Percentiles rank a stretch among this genome's conserved stretches.
phyloP scores from a whole-genome alignment of 1,140 invertebrate genomes.

The Dinoponera quadriceps region DNA sequence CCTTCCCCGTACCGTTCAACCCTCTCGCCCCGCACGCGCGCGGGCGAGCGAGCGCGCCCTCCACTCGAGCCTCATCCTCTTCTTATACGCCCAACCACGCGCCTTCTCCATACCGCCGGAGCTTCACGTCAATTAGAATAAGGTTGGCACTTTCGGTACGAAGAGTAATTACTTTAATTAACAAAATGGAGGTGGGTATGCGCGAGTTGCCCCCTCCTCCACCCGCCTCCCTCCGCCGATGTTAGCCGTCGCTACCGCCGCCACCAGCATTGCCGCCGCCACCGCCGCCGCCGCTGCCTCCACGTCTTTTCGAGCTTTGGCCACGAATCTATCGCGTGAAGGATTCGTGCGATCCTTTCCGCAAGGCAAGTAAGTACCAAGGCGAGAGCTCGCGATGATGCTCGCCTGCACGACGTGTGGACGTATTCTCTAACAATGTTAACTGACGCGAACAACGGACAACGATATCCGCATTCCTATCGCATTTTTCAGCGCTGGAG shows the following conservation, averaged over 20 bases:
- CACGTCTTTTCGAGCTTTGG: slow-evolving; percentile 65
- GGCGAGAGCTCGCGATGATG: slow-evolving; percentile 61
- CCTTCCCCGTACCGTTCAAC: slow-evolving; percentile 47
- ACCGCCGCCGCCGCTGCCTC: slow-evolving; percentile 15
- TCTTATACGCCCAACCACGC: slow-evolving; percentile 70
- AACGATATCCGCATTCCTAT: slow-evolving; percentile 29
- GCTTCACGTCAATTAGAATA: slow-evolving; percentile 87
- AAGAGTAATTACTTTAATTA: slow-evolving; percentile 88
- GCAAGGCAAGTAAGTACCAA: slow-evolving; percentile 75
- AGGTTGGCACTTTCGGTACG: slow-evolving; percentile 86
- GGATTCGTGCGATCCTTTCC: slow-evolving; percentile 75
- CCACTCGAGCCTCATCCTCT: slow-evolving; percentile 62
- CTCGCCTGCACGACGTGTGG: slow-evolving; percentile 62
- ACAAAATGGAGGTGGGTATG: slow-evolving; percentile 85
- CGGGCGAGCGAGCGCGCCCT: slow-evolving; percentile 46
- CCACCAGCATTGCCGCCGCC: not conserved
- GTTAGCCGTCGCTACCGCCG: slow-evolving; percentile 59
- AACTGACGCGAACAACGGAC: slow-evolving; percentile 37
- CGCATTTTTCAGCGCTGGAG: slow-evolving; percentile 13
- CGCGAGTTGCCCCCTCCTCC: slow-evolving; percentile 68
- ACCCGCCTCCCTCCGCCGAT: slow-evolving; percentile 65
- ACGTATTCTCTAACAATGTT: slow-evolving; percentile 49
- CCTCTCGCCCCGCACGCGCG: slow-evolving; percentile 32
- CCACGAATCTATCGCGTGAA: slow-evolving; percentile 71
- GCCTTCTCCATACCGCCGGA: slow-evolving; percentile 77